These are phyloP conservation scores for Nilaparvata lugens DNA, from an alignment of 1,140 invertebrate species.

Conservation along the genomic window DNA sequence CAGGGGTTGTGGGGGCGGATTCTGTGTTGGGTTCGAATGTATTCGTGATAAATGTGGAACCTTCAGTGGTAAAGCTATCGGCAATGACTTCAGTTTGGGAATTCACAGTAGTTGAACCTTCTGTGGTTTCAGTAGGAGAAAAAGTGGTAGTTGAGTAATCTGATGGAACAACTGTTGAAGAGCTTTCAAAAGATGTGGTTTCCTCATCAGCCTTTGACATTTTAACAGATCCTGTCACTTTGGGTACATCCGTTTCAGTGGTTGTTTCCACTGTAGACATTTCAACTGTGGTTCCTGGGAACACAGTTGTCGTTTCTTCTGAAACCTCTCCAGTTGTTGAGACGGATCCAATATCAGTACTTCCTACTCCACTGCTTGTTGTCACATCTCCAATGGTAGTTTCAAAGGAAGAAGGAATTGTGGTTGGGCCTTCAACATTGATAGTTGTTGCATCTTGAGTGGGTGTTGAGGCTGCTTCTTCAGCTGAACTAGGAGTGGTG, in stretches of 20 bases:
- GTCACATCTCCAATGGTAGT: background rate
- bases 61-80: conserved; percentile 4
- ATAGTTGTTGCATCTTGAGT: no score
- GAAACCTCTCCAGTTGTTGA: background rate
- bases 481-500: no score
- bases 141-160: background rate
- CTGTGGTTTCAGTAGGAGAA: conserved; percentile 3
- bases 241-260: conserved; percentile 12
- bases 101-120: background rate
- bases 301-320: conserved; percentile 4
- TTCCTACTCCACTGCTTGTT: background rate
- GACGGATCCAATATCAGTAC: background rate
- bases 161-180: background rate
- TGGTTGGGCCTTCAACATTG: no score
- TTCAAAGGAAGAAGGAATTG: no score
- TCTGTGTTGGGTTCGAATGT: background rate
- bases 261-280: conserved; percentile 14
- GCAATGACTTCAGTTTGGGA: conserved; percentile 10
- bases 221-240: conserved; percentile 8
- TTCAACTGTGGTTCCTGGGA: conserved; percentile 14
- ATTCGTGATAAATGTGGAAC: background rate
- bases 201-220: conserved; percentile 6
- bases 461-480: no score
- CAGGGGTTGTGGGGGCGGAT: background rate
- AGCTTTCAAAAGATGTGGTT: background rate